Evolutionary conservation across 2,113 vertebrate species (phyloP).

Genomic region (Paradoxurus hermaphroditus): DNA sequence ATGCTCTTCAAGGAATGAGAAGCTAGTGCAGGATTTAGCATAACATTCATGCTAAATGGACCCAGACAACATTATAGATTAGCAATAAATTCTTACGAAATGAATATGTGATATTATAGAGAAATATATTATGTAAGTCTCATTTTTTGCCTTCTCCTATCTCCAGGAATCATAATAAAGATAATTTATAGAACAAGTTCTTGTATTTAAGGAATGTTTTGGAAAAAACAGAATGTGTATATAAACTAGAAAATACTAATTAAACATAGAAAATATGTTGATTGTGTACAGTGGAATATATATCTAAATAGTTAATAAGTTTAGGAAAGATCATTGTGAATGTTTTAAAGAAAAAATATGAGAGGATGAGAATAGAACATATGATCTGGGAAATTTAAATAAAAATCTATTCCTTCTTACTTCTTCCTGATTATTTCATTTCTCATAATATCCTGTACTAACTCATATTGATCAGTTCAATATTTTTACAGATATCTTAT

Average conservation of each 20-base stretch:
- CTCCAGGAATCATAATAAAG: neutral
- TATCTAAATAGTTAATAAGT: neutral
- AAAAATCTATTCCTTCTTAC: neutral
- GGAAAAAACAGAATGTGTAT: neutral
- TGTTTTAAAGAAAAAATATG: neutral
- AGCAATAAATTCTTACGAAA: neutral
- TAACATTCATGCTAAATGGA: neutral
- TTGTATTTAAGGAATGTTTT: neutral
- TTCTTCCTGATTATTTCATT: neutral
- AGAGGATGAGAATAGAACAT: neutral
- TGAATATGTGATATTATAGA: neutral
- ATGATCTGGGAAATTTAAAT: neutral
- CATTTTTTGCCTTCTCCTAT: neutral
- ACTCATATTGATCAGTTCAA: neutral
- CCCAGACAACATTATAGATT: neutral
- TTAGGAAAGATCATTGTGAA: neutral
- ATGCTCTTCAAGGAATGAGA: slow-evolving; percentile 3
- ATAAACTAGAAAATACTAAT: neutral
- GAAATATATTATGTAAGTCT: neutral
- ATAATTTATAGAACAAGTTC: neutral
- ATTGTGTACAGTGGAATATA: neutral
- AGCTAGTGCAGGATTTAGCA: neutral
- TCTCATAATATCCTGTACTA: neutral
- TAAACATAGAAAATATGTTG: neutral
- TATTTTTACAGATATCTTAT: neutral